phyloP scores from a whole-genome alignment of 2,888 invertebrate species.

The Lithophane socia region DNA sequence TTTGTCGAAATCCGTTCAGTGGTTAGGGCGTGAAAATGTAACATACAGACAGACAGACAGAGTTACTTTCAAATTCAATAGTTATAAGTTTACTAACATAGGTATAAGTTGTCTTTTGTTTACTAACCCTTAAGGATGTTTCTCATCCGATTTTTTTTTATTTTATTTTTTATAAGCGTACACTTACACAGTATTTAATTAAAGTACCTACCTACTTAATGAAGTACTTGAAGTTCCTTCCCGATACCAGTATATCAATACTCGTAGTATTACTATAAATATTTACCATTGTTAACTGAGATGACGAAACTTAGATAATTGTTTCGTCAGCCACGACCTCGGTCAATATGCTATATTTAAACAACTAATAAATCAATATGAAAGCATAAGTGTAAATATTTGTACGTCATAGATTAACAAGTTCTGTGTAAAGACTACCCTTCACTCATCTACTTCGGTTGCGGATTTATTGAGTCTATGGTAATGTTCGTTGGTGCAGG shows the following conservation, averaged over 20 bases:
- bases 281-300: slow-evolving; percentile 36
- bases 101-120: no score
- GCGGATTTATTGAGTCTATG: no score
- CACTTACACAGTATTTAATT: not conserved
- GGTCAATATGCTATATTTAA: slow-evolving; percentile 36
- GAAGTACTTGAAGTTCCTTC: not conserved
- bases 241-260: slow-evolving; percentile 27
- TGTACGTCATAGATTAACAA: not conserved
- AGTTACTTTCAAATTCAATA: no score
- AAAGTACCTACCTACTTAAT: no score
- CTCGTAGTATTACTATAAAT: slow-evolving; percentile 29
- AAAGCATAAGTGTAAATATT: slow-evolving; percentile 10
- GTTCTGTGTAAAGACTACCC: not conserved
- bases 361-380: slow-evolving; percentile 40
- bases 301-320: slow-evolving; percentile 77
- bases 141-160: no score
- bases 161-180: no score
- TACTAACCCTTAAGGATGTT: no score
- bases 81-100: no score
- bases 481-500: no score
- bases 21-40: no score
- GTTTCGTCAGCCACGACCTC: slow-evolving; percentile 73
- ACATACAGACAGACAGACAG: no score
- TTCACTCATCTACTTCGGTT: not conserved
- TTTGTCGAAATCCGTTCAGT: no score